phyloP scores from a whole-genome alignment of 2,888 invertebrate genomes.

The Notodonta dromedarius region DNA sequence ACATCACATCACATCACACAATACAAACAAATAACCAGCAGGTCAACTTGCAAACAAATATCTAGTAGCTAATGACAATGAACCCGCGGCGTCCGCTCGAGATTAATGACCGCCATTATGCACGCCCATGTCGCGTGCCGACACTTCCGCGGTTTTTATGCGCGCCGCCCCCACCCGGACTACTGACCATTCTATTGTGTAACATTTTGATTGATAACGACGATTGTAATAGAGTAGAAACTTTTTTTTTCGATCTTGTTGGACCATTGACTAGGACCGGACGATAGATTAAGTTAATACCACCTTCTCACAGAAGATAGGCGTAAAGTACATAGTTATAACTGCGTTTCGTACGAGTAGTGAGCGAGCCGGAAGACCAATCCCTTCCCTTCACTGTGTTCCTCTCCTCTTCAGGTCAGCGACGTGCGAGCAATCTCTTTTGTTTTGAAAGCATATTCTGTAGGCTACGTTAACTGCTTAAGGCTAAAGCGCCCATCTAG shows the following conservation, averaged over 20 bases:
- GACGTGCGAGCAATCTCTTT: no score
- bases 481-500: no score
- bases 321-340: no score
- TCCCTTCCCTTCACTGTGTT: no score
- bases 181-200: conserved; percentile 21
- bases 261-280: not conserved
- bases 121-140: conserved; percentile 3
- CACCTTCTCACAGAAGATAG: no score
- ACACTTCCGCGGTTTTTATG: conserved; percentile 7
- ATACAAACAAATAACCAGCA: not conserved
- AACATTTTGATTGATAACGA: conserved; percentile 22
- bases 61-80: conserved; percentile 4
- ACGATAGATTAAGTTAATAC: no score
- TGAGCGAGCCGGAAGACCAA: no score
- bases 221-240: conserved; percentile 10
- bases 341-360: no score
- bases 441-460: no score
- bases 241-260: not conserved
- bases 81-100: not conserved
- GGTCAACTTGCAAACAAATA: conserved; percentile 7
- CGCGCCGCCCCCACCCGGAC: conserved; percentile 15
- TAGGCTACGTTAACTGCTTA: no score
- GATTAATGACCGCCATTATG: conserved; percentile 1
- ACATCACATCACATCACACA: not conserved
- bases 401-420: no score